These are phyloP conservation scores for Pseudomyrmex dendroicus DNA, from an alignment of 1,140 invertebrate genomes.

Conservation along the genomic window DNA sequence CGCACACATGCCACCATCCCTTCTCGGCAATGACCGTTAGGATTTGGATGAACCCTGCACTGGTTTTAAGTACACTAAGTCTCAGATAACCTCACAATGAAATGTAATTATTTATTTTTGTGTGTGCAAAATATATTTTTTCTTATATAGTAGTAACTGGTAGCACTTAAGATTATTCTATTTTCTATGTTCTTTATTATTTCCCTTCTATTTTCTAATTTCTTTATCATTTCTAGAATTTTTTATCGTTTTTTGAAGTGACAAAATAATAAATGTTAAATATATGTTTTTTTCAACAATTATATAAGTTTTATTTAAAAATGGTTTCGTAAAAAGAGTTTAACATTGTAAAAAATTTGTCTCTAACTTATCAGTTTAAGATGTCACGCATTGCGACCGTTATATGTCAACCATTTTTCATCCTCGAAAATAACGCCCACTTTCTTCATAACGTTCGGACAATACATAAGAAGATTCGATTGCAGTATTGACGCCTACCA, in stretches of 20 bases:
- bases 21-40: slow-evolving; percentile 71
- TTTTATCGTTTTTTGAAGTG: background rate
- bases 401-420: slow-evolving; percentile 42
- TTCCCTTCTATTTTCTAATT: too few relatives aligned
- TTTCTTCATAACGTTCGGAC: background rate
- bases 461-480: slow-evolving; percentile 57
- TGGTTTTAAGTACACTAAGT: slow-evolving; percentile 14
- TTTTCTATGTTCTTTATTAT: background rate
- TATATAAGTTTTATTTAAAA: background rate
- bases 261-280: background rate
- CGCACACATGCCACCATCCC: slow-evolving; percentile 65
- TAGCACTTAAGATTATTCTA: background rate
- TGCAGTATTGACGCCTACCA: slow-evolving; percentile 9
- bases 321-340: background rate
- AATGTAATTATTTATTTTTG: slow-evolving; percentile 11
- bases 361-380: background rate
- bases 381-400: slow-evolving; percentile 20
- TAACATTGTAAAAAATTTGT: background rate
- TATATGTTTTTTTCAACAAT: too few relatives aligned
- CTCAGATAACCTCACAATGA: background rate
- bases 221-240: background rate
- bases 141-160: background rate
- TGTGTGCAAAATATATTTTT: background rate
- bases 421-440: slow-evolving; percentile 50
- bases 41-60: slow-evolving; percentile 26